Evolutionary conservation across 2,113 vertebrate species (phyloP).

Genomic region (Podilymbus podiceps): DNA sequence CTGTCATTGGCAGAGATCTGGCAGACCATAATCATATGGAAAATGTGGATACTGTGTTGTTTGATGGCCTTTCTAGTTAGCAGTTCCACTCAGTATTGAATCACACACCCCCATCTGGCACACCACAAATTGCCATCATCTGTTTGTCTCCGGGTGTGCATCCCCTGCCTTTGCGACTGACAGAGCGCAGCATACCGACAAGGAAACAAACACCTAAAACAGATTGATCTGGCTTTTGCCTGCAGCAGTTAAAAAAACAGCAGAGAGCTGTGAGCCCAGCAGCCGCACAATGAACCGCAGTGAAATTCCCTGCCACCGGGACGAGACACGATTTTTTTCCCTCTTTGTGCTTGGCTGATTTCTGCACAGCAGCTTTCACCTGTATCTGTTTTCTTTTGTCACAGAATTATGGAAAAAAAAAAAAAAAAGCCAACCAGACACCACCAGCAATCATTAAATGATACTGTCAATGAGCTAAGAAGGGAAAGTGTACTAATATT

Average conservation of each 20-base stretch:
- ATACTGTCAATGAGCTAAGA: neutral
- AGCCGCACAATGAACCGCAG: neutral
- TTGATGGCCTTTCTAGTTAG: neutral
- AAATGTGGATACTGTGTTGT: conserved; percentile 1
- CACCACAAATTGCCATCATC: neutral
- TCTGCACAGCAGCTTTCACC: neutral
- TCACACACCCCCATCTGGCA: conserved; percentile 14
- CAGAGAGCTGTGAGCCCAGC: neutral
- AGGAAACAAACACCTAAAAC: conserved; percentile 13
- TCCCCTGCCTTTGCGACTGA: neutral
- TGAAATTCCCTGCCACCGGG: neutral
- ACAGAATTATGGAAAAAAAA: neutral
- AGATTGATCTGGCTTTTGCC: conserved; percentile 51
- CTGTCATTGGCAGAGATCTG: neutral
- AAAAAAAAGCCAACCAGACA: neutral
- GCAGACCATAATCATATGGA: neutral
- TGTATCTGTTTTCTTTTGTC: neutral
- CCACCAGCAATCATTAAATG: neutral
- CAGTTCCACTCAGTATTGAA: neutral
- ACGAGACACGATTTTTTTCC: neutral
- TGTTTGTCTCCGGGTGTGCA: neutral
- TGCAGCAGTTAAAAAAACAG: conserved; percentile 4
- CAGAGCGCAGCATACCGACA: neutral
- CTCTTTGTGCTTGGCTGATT: neutral
- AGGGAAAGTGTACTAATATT: neutral